Evolutionary conservation across 2,113 vertebrate species (phyloP), one percentile per base, ranked within the genome.

Genomic region (Nanorana parkeri): DNA sequence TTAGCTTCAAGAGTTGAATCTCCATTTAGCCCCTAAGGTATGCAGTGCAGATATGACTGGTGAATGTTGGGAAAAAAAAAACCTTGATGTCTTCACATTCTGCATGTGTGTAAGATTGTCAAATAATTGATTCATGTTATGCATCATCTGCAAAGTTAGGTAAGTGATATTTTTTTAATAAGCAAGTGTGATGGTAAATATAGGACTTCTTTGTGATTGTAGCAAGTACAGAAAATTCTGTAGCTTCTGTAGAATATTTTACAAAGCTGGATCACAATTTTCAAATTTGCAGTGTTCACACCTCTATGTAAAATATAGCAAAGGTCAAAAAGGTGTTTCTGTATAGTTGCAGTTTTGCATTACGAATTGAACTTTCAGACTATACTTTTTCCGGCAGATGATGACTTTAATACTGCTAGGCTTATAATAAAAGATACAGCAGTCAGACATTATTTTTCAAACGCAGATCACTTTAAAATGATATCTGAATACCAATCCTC

Each of bases 381-480:
- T 72, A 4, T 55, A 23, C 24, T 55, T 72, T 47, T 52, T 72
- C 24, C 17, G 68, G 69, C 17, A 73, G 52, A 29, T 73, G 69
- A 73, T 73, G 52, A n/a, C 69, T 58, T 52, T 73, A 54, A 54
- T 55, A 55, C 69, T n/a, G n/a, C 51, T 56, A 73, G 20, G 54
- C 52, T 58, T 58, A 56, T 79, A 79, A 79, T 28, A 68, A 79
- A 79, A 79, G 28, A 58, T 79, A 58, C 52, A 36, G 28, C 29
- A 67, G 26, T 79, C 28, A 28, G 65, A 68, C 65, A 68, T 28
- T 68, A 66, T 58, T 36, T 79, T 67, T 79, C n/a, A 79, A 79
- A 79, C 68, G 77, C 65, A 79, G 77, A 79, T 79, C 51, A 58
- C 24, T 68, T 29, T 36, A 56, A 68, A 79, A 68, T 68, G 17